Conservation (phyloP, 1,140 invertebrate species). For the Drosophila nannoptera region DNA sequence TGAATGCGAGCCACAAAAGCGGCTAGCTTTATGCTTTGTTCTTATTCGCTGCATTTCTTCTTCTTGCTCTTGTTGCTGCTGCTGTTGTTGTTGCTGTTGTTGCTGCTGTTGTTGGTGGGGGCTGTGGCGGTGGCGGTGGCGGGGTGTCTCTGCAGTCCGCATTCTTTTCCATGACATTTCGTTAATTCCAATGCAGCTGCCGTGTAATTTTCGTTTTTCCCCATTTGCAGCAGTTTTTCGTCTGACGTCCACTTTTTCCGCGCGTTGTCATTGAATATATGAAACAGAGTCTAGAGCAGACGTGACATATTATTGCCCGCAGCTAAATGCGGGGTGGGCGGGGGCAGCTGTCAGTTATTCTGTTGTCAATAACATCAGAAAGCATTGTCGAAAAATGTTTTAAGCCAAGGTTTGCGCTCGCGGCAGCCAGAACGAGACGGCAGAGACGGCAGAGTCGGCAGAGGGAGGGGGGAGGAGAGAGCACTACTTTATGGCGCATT, state of each 20-base stretch:
- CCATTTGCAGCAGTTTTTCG: neutral
- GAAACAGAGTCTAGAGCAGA: constrained; percentile 53
- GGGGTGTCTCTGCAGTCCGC: neutral
- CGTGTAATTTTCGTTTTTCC: constrained; percentile 49
- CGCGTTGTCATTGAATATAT: constrained; percentile 55
- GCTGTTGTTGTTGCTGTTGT: constrained; percentile 22
- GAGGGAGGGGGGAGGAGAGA: neutral
- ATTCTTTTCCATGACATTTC: constrained; percentile 59
- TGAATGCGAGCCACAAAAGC: constrained; percentile 31
- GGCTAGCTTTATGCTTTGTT: constrained; percentile 33
- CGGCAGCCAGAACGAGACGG: neutral
- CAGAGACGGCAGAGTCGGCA: neutral
- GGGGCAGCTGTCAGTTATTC: neutral
- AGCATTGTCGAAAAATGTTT: constrained; percentile 38
- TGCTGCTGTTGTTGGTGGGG: constrained; percentile 27
- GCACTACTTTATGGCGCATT: too few relatives aligned
- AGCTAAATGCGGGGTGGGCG: neutral
- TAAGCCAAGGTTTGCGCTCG: constrained; percentile 49
- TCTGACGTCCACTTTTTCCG: constrained; percentile 18
- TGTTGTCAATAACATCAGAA: constrained; percentile 59
- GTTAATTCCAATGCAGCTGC: constrained; percentile 67
- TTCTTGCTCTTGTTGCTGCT: too few relatives aligned
- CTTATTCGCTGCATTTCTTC: too few relatives aligned
- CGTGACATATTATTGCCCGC: constrained; percentile 61
- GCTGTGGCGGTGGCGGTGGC: neutral